These are phyloP conservation scores for Venusia cambrica DNA, from an alignment of 2,888 invertebrate genomes.

Conservation along the genomic window DNA sequence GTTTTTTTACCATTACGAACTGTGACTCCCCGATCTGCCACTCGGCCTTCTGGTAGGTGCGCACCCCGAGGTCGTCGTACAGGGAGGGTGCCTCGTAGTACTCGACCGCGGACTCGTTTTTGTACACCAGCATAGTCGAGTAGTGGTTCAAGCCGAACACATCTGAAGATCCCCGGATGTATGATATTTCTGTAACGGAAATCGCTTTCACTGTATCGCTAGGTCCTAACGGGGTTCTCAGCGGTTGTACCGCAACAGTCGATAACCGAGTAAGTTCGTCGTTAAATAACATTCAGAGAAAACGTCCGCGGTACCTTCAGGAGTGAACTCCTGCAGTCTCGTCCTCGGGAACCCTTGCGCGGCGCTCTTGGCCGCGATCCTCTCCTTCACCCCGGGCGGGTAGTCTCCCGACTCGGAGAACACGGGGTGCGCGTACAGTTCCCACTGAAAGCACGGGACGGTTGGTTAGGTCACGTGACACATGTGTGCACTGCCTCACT, in stretches of 20 bases:
- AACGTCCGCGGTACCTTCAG: no score
- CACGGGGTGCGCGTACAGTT: constrained; percentile 69
- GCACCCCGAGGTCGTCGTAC: constrained; percentile 34
- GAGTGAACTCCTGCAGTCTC: constrained; percentile 37
- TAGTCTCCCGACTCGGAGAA: constrained; percentile 72
- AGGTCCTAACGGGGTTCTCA: no score
- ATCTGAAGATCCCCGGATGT: constrained; percentile 47
- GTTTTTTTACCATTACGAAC: constrained; percentile 27
- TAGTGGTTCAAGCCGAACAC: constrained; percentile 83
- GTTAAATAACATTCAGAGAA: no score
- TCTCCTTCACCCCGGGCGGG: constrained; percentile 51
- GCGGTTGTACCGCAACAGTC: no score
- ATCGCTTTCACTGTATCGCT: no score
- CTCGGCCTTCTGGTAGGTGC: constrained; percentile 28
- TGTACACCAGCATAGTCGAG: constrained; percentile 55
- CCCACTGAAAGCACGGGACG: constrained; percentile 56
- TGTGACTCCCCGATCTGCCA: constrained; percentile 34
- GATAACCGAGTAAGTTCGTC: no score
- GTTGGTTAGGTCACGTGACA: no score
- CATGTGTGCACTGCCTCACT: no score
- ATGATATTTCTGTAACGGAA: constrained; percentile 42
- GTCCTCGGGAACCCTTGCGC: constrained; percentile 55
- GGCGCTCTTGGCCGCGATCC: constrained; percentile 49
- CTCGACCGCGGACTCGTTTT: constrained; percentile 37
- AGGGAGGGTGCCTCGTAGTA: constrained; percentile 35